Base-by-base conservation (phyloP, 2,113 vertebrate genomes). In the Paedocypris sp. region DNA sequence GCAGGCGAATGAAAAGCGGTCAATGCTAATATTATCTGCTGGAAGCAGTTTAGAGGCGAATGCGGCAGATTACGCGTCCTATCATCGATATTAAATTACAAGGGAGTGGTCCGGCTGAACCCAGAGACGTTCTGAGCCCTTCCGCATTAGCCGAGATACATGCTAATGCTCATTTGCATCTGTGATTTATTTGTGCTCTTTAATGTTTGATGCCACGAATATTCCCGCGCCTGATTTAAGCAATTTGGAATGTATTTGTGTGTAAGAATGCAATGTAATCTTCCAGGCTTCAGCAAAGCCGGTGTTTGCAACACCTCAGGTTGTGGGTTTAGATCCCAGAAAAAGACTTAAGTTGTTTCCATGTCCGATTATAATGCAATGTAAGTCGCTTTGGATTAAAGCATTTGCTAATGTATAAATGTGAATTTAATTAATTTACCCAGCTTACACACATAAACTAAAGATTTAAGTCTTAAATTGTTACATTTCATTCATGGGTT, bases 1-100 rank as follows among this genome's bases (percentile, higher is more conserved):
- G 36, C 43, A 63, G 33, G 38, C 45, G 41, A 53, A 33, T 22
- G 28, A 20, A 51, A 63, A 52, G 18, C 16, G 20, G 29, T 53
- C 60, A 35, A 53, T 63, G 5, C 38, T 63, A 63, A 53, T 53
- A 23, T 16, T 15, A 31, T 57, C 53, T 42, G n/a, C 19, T 42
- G 9, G 26, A 66, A 66, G 36, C 53, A 33, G 45, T 35, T 66
- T 60, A 45, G 13, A 3, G 45, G 16, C 15, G 16, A 32, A 13
- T 45, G 7, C 31, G 15, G 32, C 20, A 49, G 4, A 18, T 43
- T 46, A 45, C 20, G 42, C 22, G 12, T 26, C 28, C 41, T 35
- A 20, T 9, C 3, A 11, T 25, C 45, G n/a, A 32, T 32, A 58
- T 47, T 53, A 33, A 60, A 52, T 47, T 35, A 43, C 19, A 52